Percentiles rank a stretch among this genome's conserved stretches.
phyloP scores from a whole-genome alignment of 2,797 vertebrate genomes.

The Hylomyscus alleni region DNA sequence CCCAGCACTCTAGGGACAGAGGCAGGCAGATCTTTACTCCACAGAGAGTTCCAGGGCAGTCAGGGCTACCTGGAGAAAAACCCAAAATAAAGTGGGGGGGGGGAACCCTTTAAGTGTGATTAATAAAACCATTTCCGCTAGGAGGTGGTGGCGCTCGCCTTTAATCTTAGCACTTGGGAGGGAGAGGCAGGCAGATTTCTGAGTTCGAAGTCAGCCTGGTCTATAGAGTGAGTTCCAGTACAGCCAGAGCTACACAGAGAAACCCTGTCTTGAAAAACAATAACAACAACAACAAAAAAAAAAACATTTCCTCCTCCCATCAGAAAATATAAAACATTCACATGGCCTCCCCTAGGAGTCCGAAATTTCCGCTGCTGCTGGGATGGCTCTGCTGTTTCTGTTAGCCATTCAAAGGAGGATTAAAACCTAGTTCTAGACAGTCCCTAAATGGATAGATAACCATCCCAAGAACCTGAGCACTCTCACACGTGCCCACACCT shows the following conservation, averaged over 20 bases:
- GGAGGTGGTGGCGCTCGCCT: too few species aligned
- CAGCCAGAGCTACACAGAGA: too few species aligned
- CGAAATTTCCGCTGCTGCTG: slow-evolving; percentile 49
- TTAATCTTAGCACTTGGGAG: too few species aligned
- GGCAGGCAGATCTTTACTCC: background rate
- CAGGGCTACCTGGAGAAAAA: background rate
- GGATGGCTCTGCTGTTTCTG: slow-evolving; percentile 2
- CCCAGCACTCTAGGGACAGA: background rate
- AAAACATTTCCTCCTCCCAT: slow-evolving; percentile 25
- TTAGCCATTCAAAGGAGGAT: background rate
- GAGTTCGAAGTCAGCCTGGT: too few species aligned
- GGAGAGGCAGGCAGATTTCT: too few species aligned
- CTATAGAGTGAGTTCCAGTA: too few species aligned
- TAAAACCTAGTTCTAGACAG: slow-evolving; percentile 46
- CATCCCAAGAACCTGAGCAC: slow-evolving; percentile 21
- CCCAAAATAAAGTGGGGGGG: background rate
- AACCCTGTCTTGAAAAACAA: too few species aligned
- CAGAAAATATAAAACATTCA: background rate
- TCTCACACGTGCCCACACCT: background rate
- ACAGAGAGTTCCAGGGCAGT: background rate
- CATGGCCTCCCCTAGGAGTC: slow-evolving; percentile 14
- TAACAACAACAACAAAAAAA: too few species aligned
- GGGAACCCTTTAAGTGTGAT: background rate
- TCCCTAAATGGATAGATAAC: background rate
- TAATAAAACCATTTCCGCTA: slow-evolving; percentile 34